phyloP scores from a whole-genome alignment of 2,888 invertebrate genomes.

The Papilio protenor region DNA sequence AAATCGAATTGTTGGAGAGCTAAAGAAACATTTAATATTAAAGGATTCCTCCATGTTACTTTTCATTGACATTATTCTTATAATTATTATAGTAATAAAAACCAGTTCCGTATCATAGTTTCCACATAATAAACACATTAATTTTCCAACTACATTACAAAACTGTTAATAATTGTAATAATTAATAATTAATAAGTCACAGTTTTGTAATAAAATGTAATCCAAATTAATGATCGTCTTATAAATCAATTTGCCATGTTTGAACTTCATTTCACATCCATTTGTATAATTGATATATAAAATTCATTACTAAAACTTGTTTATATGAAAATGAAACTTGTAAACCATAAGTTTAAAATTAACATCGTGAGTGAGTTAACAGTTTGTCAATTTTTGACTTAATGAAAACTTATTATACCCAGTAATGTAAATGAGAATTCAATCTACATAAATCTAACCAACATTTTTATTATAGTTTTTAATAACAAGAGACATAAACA shows the following conservation, averaged over 20 bases:
- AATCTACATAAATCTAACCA: neutral
- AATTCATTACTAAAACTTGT: neutral
- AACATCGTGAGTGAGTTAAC: neutral
- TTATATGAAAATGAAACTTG: neutral
- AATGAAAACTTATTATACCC: neutral
- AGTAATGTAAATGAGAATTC: neutral
- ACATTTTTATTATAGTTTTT: neutral
- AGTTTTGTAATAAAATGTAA: neutral
- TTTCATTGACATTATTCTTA: neutral
- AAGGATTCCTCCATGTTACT: neutral
- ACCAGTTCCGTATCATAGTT: neutral
- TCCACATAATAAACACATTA: constrained; percentile 6
- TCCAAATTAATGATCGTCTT: neutral
- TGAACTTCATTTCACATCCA: neutral
- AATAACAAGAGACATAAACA: neutral
- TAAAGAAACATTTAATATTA: no score
- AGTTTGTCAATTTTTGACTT: neutral
- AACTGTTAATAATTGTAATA: no score
- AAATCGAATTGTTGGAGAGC: no score
- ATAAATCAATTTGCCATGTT: constrained; percentile 14
- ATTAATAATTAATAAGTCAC: neutral
- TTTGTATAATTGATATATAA: constrained; percentile 1
- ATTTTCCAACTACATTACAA: neutral
- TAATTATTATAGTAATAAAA: neutral
- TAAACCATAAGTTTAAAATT: constrained; percentile 1